These are phyloP conservation scores for Micrasema minimum DNA, from an alignment of 1,140 invertebrate genomes.

Conservation along the genomic window DNA sequence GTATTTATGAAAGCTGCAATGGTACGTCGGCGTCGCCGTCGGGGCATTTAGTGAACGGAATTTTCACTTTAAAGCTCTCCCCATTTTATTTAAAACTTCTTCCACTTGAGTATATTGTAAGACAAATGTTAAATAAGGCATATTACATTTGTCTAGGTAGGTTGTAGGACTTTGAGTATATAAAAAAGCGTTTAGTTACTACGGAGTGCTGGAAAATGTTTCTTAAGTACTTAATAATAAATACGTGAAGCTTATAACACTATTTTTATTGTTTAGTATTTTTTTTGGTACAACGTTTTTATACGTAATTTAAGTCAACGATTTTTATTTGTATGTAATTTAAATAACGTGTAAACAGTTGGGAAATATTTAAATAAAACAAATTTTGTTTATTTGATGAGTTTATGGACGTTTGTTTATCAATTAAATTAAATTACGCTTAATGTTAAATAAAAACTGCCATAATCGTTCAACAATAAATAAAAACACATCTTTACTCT, in stretches of 20 bases:
- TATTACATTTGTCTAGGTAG: neutral
- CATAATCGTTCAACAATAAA: constrained; percentile 19
- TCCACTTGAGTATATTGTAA: neutral
- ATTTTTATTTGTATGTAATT: too few species aligned
- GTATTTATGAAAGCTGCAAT: too few species aligned
- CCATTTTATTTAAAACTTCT: neutral
- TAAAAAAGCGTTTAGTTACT: neutral
- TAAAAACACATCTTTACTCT: constrained; percentile 34
- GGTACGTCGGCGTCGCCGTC: too few species aligned
- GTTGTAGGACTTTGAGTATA: neutral
- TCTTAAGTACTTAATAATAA: too few species aligned
- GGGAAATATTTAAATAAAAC: constrained; percentile 42
- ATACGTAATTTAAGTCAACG: neutral
- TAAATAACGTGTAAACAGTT: neutral
- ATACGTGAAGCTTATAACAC: too few species aligned
- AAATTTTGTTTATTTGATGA: constrained; percentile 37
- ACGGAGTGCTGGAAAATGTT: too few species aligned
- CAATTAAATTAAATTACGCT: constrained; percentile 36
- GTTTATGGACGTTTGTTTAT: constrained; percentile 53
- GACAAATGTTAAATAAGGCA: too few species aligned
- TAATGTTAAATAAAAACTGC: constrained; percentile 27
- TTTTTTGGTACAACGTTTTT: too few species aligned
- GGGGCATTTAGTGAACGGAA: too few species aligned
- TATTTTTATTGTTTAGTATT: too few species aligned
- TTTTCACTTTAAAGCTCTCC: too few species aligned